Evolutionary conservation across 2,113 vertebrate species (phyloP).

Genomic region (Cariama cristata): DNA sequence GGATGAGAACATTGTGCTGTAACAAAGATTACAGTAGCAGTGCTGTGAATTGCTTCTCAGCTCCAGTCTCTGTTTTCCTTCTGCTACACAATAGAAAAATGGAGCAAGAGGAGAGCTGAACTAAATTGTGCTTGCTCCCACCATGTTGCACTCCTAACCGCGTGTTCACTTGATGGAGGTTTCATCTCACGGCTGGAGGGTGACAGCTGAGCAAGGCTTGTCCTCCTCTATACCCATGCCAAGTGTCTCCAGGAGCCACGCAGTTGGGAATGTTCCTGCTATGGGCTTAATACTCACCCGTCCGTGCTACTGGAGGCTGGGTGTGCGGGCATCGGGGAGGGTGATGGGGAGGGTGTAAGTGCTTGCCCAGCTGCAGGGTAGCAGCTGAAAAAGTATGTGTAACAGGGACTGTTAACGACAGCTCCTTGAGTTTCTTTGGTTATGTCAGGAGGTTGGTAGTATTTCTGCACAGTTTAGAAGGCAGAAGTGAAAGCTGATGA

Average conservation of each 20-base stretch:
- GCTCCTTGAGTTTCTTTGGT: constrained; percentile 13
- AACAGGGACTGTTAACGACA: not conserved
- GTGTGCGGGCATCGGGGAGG: not conserved
- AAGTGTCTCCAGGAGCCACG: not conserved
- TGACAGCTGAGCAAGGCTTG: not conserved
- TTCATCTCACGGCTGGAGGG: not conserved
- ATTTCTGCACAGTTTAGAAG: constrained; percentile 63
- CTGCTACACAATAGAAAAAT: not conserved
- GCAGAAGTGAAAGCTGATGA: constrained; percentile 61
- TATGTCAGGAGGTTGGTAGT: constrained; percentile 24
- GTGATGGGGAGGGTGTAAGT: not conserved
- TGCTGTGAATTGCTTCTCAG: not conserved
- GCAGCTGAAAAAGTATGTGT: not conserved
- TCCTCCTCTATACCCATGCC: not conserved
- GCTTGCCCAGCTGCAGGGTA: not conserved
- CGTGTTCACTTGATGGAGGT: not conserved
- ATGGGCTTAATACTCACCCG: fast-evolving
- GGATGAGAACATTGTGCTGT: constrained; percentile 19
- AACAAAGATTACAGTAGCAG: constrained; percentile 43
- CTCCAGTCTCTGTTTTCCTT: constrained; percentile 4
- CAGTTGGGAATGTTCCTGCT: not conserved
- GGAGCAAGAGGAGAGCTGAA: not conserved
- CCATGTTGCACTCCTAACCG: not conserved
- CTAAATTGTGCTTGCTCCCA: not conserved
- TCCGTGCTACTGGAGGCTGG: not conserved